A percentile compares a stretch with the other conserved stretches of the same genome.
Conservation (phyloP, 2,888 invertebrate genomes). For the Sinelater perroti region DNA sequence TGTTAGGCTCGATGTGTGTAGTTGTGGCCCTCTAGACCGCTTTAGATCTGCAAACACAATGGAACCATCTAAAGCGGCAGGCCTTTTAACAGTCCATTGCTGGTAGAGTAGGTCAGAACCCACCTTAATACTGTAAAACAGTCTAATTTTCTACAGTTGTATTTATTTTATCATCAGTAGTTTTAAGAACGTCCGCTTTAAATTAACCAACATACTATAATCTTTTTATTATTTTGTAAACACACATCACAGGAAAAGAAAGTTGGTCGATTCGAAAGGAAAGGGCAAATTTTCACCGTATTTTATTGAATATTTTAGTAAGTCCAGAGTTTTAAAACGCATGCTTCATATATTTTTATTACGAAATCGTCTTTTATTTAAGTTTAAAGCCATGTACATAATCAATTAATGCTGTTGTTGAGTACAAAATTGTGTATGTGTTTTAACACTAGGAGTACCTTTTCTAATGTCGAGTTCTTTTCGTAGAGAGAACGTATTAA, state of each 20-base stretch:
- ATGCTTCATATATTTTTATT: conserved; percentile 4
- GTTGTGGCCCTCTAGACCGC: no score
- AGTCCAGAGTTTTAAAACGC: not conserved
- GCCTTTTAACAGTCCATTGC: no score
- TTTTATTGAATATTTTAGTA: conserved; percentile 1
- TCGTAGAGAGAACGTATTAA: conserved; percentile 22
- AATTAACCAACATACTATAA: no score
- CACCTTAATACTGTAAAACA: conserved; percentile 7
- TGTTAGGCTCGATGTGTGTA: no score
- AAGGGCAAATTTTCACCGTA: no score
- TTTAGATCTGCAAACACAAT: no score
- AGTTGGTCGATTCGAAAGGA: no score
- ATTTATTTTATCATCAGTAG: conserved; percentile 12
- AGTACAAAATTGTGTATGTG: conserved; percentile 34
- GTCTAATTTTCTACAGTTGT: conserved; percentile 4
- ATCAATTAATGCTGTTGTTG: conserved; percentile 18
- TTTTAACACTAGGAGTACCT: conserved; percentile 29
- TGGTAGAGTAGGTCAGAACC: no score
- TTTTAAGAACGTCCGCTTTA: no score
- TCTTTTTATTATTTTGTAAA: no score
- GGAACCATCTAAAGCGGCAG: no score
- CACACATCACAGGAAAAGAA: no score
- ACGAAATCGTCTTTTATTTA: conserved; percentile 4
- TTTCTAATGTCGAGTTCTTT: conserved; percentile 24
- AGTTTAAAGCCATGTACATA: conserved; percentile 12